A percentile compares a stretch with the other conserved stretches of the same genome.
phyloP scores from a whole-genome alignment of 2,113 vertebrate genomes.

The Ophiodon elongatus region DNA sequence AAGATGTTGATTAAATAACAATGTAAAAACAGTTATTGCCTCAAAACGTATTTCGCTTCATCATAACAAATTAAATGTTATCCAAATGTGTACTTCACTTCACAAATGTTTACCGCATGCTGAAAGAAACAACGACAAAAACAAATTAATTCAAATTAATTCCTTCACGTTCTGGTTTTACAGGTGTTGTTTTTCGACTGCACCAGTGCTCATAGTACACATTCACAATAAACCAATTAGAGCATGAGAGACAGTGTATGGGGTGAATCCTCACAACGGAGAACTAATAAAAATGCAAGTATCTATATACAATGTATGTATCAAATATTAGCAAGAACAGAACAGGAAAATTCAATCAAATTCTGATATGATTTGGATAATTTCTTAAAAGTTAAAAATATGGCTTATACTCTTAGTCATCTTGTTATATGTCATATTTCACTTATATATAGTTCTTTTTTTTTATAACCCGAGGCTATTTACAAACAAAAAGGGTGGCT shows the following conservation, averaged over 20 bases:
- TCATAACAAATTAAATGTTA: constrained; percentile 62
- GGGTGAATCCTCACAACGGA: constrained; percentile 64
- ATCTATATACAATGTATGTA: constrained; percentile 77
- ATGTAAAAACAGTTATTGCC: constrained; percentile 84
- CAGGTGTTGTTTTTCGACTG: constrained; percentile 27
- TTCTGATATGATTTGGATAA: constrained; percentile 82
- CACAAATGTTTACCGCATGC: constrained; percentile 79
- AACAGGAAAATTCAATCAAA: constrained; percentile 74
- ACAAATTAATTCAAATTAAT: constrained; percentile 13
- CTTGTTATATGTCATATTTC: constrained; percentile 75
- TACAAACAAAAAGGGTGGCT: constrained; percentile 82
- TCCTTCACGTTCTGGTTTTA: constrained; percentile 46
- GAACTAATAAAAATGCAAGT: constrained; percentile 64
- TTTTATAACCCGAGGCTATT: constrained; percentile 79
- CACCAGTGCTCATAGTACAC: constrained; percentile 42
- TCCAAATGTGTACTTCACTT: constrained; percentile 57
- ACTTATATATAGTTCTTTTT: constrained; percentile 74
- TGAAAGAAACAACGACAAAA: constrained; percentile 41
- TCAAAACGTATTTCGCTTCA: constrained; percentile 74
- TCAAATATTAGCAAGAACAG: constrained; percentile 79
- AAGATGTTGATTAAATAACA: constrained; percentile 52
- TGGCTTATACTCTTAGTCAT: constrained; percentile 86
- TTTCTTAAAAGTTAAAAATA: constrained; percentile 85
- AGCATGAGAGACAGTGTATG: constrained; percentile 48
- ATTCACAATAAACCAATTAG: constrained; percentile 48